Evolutionary conservation across 2,113 vertebrate species (phyloP).

Genomic region (Syrmaticus mikado): DNA sequence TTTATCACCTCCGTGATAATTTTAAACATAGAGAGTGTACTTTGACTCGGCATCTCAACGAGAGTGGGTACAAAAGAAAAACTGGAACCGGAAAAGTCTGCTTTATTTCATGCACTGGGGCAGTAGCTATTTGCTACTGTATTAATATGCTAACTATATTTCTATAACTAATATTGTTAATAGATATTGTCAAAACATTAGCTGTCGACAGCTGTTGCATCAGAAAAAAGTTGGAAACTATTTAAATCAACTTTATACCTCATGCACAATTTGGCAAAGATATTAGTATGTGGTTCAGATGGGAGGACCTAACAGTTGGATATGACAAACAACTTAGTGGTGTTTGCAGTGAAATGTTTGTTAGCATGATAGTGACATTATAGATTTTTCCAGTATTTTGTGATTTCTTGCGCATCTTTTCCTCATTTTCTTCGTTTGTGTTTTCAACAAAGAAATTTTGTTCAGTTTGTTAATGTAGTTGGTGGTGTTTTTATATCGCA

Average conservation of each 20-base stretch:
- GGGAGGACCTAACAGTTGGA: background rate
- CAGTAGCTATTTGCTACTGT: background rate
- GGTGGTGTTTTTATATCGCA: conserved; percentile 18
- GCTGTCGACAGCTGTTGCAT: background rate
- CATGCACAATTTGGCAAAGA: background rate
- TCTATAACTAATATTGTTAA: background rate
- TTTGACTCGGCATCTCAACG: background rate
- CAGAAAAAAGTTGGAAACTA: background rate
- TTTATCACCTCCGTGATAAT: background rate
- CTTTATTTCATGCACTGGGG: background rate
- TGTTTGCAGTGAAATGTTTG: background rate
- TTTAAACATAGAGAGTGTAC: background rate
- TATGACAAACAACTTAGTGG: background rate
- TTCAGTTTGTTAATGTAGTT: conserved; percentile 26
- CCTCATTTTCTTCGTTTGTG: background rate
- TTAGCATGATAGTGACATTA: background rate
- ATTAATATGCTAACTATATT: background rate
- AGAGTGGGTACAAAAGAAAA: background rate
- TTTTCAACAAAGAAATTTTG: conserved; percentile 15
- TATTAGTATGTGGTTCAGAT: background rate
- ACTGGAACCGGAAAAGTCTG: background rate
- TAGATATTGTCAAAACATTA: background rate
- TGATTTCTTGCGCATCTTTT: background rate
- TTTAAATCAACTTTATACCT: background rate
- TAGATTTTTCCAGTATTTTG: background rate